These are phyloP conservation scores for Drosophila quasianomalipes DNA, from an alignment of 2,888 invertebrate species.

Conservation along the genomic window DNA sequence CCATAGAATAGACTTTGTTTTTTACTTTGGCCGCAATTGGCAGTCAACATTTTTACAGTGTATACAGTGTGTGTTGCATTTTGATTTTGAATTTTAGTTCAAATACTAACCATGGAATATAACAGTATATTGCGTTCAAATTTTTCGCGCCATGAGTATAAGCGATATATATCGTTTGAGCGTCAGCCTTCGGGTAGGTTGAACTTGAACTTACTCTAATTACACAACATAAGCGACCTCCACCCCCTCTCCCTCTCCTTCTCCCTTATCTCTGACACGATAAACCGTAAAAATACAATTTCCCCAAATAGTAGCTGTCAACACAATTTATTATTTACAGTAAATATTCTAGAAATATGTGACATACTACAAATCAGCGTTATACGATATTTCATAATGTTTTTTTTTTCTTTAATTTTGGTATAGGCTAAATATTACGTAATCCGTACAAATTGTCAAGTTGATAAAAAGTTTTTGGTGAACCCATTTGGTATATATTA, in stretches of 20 bases:
- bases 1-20: slow-evolving; percentile 3
- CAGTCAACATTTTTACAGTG: slow-evolving; percentile 9
- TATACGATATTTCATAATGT: slow-evolving; percentile 12
- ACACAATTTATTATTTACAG: slow-evolving; percentile 10
- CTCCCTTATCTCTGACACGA: slow-evolving; percentile 31
- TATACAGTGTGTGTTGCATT: neutral
- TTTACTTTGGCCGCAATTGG: neutral
- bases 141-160: slow-evolving; percentile 80
- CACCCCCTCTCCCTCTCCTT: neutral
- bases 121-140: slow-evolving; percentile 77
- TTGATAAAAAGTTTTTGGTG: slow-evolving; percentile 40
- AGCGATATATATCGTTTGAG: slow-evolving; percentile 83
- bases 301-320: slow-evolving; percentile 28
- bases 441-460: slow-evolving; percentile 28
- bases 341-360: slow-evolving; percentile 20
- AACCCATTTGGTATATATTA: slow-evolving; percentile 38
- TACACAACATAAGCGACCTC: slow-evolving; percentile 36
- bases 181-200: slow-evolving; percentile 79
- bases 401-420: slow-evolving; percentile 19
- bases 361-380: slow-evolving; percentile 17
- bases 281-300: slow-evolving; percentile 36
- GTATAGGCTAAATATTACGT: slow-evolving; percentile 36
- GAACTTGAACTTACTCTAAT: slow-evolving; percentile 53
- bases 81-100: neutral
- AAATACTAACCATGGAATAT: slow-evolving; percentile 58